Conservation (phyloP, 2,888 invertebrate genomes). For the Orchestes rusci region DNA sequence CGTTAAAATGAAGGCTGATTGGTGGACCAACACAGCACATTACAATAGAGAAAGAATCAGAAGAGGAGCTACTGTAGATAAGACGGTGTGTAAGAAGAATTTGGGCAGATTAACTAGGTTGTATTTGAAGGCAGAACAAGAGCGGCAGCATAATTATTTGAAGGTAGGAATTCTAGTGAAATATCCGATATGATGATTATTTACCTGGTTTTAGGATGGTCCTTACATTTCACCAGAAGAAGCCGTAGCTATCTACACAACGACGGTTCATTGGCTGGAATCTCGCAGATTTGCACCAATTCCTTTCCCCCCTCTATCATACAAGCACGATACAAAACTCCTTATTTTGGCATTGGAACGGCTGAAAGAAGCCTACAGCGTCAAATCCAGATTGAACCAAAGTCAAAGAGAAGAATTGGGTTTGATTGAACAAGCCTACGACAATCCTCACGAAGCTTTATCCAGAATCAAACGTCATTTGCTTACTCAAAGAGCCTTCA, state of each 20-base stretch:
- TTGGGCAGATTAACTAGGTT: slow-evolving; percentile 93
- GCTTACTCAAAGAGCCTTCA: slow-evolving; percentile 95
- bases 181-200: no score
- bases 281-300: slow-evolving; percentile 97
- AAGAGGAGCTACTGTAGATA: slow-evolving; percentile 99
- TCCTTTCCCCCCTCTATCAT: slow-evolving; percentile 97
- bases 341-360: slow-evolving; percentile 94
- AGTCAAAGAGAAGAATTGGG: slow-evolving; percentile 98
- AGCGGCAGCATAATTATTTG: slow-evolving; percentile 97
- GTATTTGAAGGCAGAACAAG: slow-evolving; percentile 97
- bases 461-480: slow-evolving; percentile 99
- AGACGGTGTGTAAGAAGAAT: slow-evolving; percentile 99
- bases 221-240: slow-evolving; percentile 99
- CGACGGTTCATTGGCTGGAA: slow-evolving; percentile 99
- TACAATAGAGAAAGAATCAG: slow-evolving; percentile 98
- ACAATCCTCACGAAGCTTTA: slow-evolving; percentile 98
- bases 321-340: slow-evolving; percentile 99
- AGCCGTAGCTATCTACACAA: slow-evolving; percentile 99
- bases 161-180: slow-evolving; percentile 49
- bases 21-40: slow-evolving; percentile 99
- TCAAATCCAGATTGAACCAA: slow-evolving; percentile 94
- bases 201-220: slow-evolving; percentile 59
- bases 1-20: slow-evolving; percentile 99
- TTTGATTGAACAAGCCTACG: slow-evolving; percentile 98
- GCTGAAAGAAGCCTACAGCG: slow-evolving; percentile 95